Evolutionary conservation across 2,888 invertebrate species (phyloP).

Genomic region (Abscondita cerata): DNA sequence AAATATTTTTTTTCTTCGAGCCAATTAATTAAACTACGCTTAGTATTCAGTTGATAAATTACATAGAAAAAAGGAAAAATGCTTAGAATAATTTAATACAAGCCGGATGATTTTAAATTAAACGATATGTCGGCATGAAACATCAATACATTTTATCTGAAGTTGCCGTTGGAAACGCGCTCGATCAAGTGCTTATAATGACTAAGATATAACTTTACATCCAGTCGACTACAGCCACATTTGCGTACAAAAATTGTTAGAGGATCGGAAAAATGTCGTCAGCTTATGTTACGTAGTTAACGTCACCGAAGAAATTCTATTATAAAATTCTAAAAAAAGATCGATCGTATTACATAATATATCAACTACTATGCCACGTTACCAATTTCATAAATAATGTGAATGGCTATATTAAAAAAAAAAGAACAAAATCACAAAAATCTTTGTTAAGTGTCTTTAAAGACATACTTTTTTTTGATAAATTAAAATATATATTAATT

Average conservation of each 20-base stretch:
- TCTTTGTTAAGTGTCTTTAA: too few relatives aligned
- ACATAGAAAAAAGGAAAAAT: not conserved
- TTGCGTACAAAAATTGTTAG: constrained; percentile 25
- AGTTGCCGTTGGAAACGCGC: constrained; percentile 43
- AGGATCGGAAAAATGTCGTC: constrained; percentile 17
- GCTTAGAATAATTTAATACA: constrained; percentile 5
- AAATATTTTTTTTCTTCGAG: not conserved
- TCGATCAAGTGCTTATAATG: constrained; percentile 44
- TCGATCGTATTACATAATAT: too few relatives aligned
- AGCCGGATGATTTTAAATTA: constrained; percentile 27
- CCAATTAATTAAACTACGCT: constrained; percentile 1
- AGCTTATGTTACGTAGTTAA: constrained; percentile 10
- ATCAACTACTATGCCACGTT: too few relatives aligned
- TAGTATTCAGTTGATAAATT: not conserved
- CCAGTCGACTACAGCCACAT: constrained; percentile 31
- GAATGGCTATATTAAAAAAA: too few relatives aligned
- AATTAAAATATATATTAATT: too few relatives aligned
- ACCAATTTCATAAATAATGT: too few relatives aligned
- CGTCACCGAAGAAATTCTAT: not conserved
- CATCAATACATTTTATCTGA: constrained; percentile 43
- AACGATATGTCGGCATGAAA: constrained; percentile 33
- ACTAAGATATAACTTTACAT: constrained; percentile 42
- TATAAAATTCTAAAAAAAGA: too few relatives aligned
- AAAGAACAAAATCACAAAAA: too few relatives aligned
- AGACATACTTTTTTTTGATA: too few relatives aligned